A percentile compares a stretch with the other conserved stretches of the same genome.
Conservation (phyloP, 64 coral and sea anemone genomes). For the Catalaphyllia jardinei region DNA sequence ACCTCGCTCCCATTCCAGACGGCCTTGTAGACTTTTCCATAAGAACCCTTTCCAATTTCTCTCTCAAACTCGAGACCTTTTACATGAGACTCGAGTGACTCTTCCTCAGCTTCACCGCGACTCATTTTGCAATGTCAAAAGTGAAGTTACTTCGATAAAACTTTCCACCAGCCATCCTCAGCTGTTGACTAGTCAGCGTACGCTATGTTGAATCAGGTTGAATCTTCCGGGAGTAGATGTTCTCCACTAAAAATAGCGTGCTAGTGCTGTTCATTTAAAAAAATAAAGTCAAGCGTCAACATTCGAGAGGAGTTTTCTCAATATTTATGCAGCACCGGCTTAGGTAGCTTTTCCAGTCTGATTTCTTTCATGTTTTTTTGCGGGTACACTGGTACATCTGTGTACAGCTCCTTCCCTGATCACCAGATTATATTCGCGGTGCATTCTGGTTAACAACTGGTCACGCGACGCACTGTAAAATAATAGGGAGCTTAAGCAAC, state of each 20-base stretch:
- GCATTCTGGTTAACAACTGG: background rate
- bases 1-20: slow-evolving; percentile 63
- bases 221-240: background rate
- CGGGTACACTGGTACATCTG: background rate
- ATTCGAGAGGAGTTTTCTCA: too few species aligned
- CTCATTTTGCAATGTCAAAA: background rate
- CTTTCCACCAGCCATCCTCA: background rate
- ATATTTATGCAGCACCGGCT: background rate
- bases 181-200: background rate
- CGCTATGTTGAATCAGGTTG: too few species aligned
- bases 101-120: background rate
- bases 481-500: too few species aligned
- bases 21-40: slow-evolving; percentile 79
- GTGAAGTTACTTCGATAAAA: background rate
- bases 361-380: background rate
- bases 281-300: background rate
- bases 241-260: too few species aligned
- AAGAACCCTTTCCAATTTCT: slow-evolving; percentile 80
- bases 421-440: background rate
- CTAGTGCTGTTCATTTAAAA: background rate
- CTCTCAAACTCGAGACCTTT: slow-evolving; percentile 1
- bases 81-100: slow-evolving; percentile 16
- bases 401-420: too few species aligned
- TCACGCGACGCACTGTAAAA: background rate
- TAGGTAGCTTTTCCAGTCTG: background rate